Percentiles rank a stretch among this genome's conserved stretches.
Conservation (phyloP, 2,113 vertebrate species). For the Morone saxatilis region DNA sequence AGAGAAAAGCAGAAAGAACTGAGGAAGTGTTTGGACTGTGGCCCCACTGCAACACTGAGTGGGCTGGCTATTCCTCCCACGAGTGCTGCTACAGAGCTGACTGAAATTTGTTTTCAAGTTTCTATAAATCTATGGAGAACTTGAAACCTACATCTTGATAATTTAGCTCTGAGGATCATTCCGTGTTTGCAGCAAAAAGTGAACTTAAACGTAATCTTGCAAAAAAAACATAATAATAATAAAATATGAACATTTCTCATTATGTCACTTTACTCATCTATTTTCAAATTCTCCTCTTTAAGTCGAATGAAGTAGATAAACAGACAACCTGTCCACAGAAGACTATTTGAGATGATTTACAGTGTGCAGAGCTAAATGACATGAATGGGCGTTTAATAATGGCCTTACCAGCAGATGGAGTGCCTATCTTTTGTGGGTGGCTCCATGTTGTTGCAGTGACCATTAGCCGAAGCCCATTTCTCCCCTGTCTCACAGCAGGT, state of each 20-base stretch:
- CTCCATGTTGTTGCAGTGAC: slow-evolving; percentile 89
- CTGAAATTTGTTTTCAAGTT: slow-evolving; percentile 24
- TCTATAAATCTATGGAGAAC: slow-evolving; percentile 22
- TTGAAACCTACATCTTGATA: background rate
- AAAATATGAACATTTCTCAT: background rate
- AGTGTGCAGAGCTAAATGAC: slow-evolving; percentile 4
- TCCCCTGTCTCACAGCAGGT: slow-evolving; percentile 92
- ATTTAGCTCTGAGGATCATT: background rate
- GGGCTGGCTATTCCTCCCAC: slow-evolving; percentile 22
- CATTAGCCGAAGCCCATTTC: slow-evolving; percentile 91
- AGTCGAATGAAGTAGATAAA: slow-evolving; percentile 6
- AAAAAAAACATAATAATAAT: background rate
- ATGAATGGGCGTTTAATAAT: slow-evolving; percentile 16
- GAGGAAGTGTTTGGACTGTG: slow-evolving; percentile 48
- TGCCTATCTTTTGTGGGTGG: slow-evolving; percentile 78
- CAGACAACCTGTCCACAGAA: background rate
- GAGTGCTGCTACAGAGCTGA: slow-evolving; percentile 21
- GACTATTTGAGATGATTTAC: slow-evolving; percentile 14
- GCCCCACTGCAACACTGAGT: slow-evolving; percentile 29
- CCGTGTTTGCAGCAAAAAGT: slow-evolving; percentile 14
- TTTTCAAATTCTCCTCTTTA: background rate
- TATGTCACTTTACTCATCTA: background rate
- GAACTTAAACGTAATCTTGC: slow-evolving; percentile 2
- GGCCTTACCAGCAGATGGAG: slow-evolving; percentile 90
- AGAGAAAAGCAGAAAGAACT: slow-evolving; percentile 55